Base-by-base conservation (phyloP, 92 coral and sea anemone species). In the Galaxea fascicularis region DNA sequence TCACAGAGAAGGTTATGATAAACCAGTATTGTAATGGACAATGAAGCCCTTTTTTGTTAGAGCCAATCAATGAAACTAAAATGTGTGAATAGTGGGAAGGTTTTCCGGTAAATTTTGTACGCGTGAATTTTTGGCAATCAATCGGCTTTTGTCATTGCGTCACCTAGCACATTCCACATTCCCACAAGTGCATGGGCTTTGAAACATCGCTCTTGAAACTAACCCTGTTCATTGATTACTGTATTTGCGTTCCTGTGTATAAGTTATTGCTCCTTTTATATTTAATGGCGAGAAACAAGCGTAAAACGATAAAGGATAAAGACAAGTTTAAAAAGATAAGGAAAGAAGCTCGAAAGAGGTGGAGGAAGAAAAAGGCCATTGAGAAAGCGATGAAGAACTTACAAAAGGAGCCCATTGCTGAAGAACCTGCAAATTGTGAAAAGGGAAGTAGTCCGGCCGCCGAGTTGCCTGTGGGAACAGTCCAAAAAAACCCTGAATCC, bases 341-440 rank as follows among this genome's bases (percentile, higher is more conserved):
- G 46, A 56, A 15, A 46, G 46, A 53, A 26, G 79, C 79, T 4
- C 27, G 65, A 30, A 74, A 53, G 47, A 74, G 65, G 79, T 52
- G 79, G 65, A 54, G 66, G 25, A 52, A 74, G 41, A 74, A 74
- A 26, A 74, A 54, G 79, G 65, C 79, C 49, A 3, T 10, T 1
- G 15, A 74, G 29, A 74, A 74, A 74, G 79, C 49, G 26, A 16
- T 74, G 46, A 52, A 74, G 62, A 56, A 56, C 21, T 56, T 56
- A 56, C 62, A 0, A 4, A 56, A 56, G 62, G 25, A 56, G 24
- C n/a, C 21, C 62, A 20, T 17, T 24, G 8, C 25, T 20, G 24
- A 24, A 56, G 8, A 14, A 56, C 21, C 62, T 35, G 41, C 41
- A 35, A 6, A 35, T 6, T n/a, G 62, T 5, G 24, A 56, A 56